These are phyloP conservation scores for Ivindomyrus marchei DNA, from an alignment of 2,113 vertebrate species.

Conservation along the genomic window DNA sequence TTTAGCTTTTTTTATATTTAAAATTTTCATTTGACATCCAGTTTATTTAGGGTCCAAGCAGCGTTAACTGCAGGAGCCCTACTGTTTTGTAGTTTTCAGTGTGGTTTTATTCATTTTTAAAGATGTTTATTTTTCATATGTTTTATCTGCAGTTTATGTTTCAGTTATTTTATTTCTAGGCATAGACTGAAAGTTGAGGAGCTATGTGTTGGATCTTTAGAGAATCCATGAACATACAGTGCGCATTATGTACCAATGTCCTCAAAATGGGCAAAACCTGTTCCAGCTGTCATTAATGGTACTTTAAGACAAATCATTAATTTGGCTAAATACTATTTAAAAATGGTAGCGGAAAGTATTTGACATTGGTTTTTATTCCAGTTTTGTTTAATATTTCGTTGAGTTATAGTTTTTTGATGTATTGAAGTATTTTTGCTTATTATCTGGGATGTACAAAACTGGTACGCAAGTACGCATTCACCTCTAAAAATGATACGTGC, in stretches of 20 bases:
- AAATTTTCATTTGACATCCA: background rate
- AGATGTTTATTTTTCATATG: background rate
- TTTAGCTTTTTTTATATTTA: background rate
- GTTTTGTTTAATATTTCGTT: background rate
- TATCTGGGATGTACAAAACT: too few relatives aligned
- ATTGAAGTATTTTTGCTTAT: background rate
- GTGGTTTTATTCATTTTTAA: background rate
- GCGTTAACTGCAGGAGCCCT: background rate
- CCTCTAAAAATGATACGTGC: too few relatives aligned
- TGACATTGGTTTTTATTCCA: background rate
- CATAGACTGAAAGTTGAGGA: background rate
- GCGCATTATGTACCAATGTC: background rate
- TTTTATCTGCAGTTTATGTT: background rate
- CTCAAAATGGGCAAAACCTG: background rate
- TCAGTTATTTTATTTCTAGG: background rate
- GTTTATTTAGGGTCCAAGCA: background rate
- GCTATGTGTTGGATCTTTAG: background rate
- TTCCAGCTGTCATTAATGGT: background rate
- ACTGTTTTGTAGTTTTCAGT: background rate
- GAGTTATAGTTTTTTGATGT: background rate
- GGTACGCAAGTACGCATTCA: too few relatives aligned
- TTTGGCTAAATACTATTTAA: background rate
- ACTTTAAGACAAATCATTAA: background rate
- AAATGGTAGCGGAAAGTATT: background rate
- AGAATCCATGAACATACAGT: background rate